These are phyloP conservation scores for Mixornis gularis DNA, from an alignment of 2,113 vertebrate species.

Conservation along the genomic window DNA sequence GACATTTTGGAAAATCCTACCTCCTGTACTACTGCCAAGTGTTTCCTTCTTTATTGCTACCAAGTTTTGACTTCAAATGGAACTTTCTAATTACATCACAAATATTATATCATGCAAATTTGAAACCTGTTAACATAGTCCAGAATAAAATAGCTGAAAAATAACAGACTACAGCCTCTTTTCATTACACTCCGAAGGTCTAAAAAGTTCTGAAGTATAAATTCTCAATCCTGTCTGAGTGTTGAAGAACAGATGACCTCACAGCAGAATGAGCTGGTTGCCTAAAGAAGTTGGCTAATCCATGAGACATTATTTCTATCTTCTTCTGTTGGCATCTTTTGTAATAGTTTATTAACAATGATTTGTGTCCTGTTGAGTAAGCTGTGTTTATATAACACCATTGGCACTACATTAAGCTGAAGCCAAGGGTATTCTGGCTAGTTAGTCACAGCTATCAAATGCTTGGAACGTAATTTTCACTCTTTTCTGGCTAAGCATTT, in stretches of 20 bases:
- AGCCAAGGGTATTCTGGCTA: background rate
- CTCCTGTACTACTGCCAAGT: constrained; percentile 50
- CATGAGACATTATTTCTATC: background rate
- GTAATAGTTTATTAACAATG: constrained; percentile 28
- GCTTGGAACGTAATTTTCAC: constrained; percentile 42
- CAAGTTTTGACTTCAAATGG: constrained; percentile 59
- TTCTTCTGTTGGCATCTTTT: constrained; percentile 25
- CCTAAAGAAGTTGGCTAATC: constrained; percentile 13
- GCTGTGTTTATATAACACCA: constrained; percentile 42
- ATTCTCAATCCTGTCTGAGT: background rate
- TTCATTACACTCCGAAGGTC: constrained; percentile 12
- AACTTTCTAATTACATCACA: constrained; percentile 55
- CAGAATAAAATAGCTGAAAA: constrained; percentile 30
- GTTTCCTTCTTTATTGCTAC: constrained; percentile 60
- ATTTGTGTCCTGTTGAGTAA: constrained; percentile 49
- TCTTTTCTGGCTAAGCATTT: constrained; percentile 15
- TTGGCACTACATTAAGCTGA: constrained; percentile 3
- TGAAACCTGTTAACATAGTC: constrained; percentile 26
- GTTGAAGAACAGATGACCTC: constrained; percentile 3
- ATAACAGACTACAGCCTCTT: constrained; percentile 12
- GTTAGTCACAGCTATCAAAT: constrained; percentile 42
- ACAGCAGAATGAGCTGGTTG: background rate
- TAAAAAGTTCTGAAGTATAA: background rate
- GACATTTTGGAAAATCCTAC: constrained; percentile 38
- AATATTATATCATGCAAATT: constrained; percentile 57